Evolutionary conservation across 2,113 vertebrate genomes (phyloP).

Genomic region (Scomber colias): DNA sequence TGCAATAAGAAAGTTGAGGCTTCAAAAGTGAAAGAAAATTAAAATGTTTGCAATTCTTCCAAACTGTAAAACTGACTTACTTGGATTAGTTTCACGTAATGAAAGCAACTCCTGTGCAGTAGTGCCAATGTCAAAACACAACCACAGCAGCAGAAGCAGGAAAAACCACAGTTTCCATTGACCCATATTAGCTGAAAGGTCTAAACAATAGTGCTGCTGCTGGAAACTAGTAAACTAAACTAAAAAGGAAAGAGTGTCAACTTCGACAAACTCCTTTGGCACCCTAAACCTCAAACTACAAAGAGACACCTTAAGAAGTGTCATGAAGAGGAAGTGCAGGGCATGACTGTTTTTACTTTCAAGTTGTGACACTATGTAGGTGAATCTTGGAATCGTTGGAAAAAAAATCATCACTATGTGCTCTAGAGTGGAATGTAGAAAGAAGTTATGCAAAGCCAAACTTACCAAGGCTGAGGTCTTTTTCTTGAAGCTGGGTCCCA

Average conservation of each 20-base stretch:
- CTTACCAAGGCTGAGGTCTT: no score
- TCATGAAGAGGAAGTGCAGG: slow-evolving; percentile 4
- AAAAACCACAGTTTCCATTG: background rate
- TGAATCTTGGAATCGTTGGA: no score
- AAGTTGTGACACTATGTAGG: no score
- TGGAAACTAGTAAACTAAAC: background rate
- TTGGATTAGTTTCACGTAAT: background rate
- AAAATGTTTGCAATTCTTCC: background rate
- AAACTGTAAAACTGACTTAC: background rate
- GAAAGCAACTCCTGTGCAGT: background rate
- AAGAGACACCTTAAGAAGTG: no score
- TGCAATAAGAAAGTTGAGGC: background rate
- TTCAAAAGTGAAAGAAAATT: background rate
- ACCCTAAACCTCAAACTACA: no score
- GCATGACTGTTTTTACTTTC: background rate
- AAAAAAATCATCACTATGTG: no score
- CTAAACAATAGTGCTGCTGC: background rate
- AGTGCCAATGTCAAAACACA: slow-evolving; percentile 23
- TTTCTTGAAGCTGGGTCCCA: no score
- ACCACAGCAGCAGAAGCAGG: slow-evolving; percentile 4
- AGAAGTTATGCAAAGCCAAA: no score
- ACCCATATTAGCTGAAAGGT: background rate
- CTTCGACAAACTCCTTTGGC: no score
- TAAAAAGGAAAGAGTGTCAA: background rate
- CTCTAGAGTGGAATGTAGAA: no score